Evolutionary conservation across 1,140 invertebrate species (phyloP).

Genomic region (Riptortus pedestris): DNA sequence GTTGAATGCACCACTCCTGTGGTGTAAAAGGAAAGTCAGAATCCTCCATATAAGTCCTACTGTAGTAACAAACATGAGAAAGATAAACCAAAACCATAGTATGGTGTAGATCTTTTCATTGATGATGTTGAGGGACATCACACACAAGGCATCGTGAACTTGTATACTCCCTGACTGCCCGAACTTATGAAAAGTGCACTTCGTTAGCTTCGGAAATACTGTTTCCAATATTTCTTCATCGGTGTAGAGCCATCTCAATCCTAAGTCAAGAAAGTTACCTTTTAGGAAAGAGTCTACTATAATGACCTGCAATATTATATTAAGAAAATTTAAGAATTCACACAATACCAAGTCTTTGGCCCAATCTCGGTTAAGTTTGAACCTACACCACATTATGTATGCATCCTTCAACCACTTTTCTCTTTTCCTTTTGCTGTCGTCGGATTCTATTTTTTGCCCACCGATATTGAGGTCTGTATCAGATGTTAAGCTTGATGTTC

Average conservation of each 20-base stretch:
- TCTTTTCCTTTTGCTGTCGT: slow-evolving; percentile 1
- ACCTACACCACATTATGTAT: neutral
- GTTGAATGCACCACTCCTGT: slow-evolving; percentile 16
- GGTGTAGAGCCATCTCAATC: slow-evolving; percentile 56
- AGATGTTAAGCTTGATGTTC: slow-evolving; percentile 35
- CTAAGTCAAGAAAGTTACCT: slow-evolving; percentile 47
- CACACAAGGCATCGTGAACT: slow-evolving; percentile 54
- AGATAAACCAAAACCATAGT: slow-evolving; percentile 69
- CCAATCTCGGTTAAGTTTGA: slow-evolving; percentile 24
- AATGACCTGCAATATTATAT: slow-evolving; percentile 45
- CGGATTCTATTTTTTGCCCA: slow-evolving; percentile 36
- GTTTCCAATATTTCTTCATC: slow-evolving; percentile 41
- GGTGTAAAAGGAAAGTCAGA: slow-evolving; percentile 52
- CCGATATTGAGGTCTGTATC: slow-evolving; percentile 42
- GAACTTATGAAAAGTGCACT: slow-evolving; percentile 43
- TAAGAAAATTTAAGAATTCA: slow-evolving; percentile 39
- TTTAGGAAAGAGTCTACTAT: slow-evolving; percentile 62
- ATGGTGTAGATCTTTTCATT: slow-evolving; percentile 72
- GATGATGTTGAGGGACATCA: slow-evolving; percentile 64
- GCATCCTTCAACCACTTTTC: neutral
- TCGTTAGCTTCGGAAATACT: slow-evolving; percentile 38
- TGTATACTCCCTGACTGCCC: slow-evolving; percentile 50
- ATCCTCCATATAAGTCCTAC: slow-evolving; percentile 60
- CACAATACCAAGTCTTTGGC: slow-evolving; percentile 39
- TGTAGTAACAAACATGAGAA: slow-evolving; percentile 55